A percentile compares a stretch with the other conserved stretches of the same genome.
Conservation (phyloP, 1,140 invertebrate genomes). For the Rhyzopertha dominica region DNA sequence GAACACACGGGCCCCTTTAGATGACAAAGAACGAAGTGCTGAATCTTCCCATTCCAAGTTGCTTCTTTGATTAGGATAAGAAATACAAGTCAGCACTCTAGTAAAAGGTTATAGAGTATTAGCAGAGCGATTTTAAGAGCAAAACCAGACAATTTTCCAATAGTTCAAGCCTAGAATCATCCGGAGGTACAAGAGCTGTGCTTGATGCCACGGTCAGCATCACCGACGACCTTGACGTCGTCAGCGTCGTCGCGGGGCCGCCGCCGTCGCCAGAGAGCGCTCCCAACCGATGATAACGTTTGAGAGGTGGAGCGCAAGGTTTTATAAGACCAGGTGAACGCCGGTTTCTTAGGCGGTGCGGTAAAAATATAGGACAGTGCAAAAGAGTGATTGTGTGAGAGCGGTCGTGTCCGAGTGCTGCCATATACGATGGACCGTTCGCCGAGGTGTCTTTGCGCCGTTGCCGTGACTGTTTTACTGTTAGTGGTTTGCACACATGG, state of each 20-base stretch:
- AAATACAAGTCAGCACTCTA: too few relatives aligned
- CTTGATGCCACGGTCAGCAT: too few relatives aligned
- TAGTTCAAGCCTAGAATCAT: too few relatives aligned
- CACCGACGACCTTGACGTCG: conserved; percentile 20
- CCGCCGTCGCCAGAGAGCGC: conserved; percentile 16
- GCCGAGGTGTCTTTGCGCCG: conserved; percentile 12
- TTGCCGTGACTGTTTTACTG: conserved; percentile 14
- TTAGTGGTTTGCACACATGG: conserved; percentile 17
- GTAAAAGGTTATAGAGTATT: too few relatives aligned
- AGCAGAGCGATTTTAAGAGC: too few relatives aligned
- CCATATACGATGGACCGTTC: conserved; percentile 9
- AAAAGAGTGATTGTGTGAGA: conserved; percentile 25
- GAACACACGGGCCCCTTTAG: too few relatives aligned
- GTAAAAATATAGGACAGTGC: conserved; percentile 32
- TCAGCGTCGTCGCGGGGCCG: neutral
- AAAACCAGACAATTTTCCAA: too few relatives aligned
- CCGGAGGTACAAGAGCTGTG: too few relatives aligned
- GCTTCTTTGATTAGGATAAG: too few relatives aligned
- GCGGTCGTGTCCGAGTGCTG: conserved; percentile 7
- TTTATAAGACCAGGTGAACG: conserved; percentile 31
- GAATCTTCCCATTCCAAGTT: too few relatives aligned
- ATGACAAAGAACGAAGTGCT: too few relatives aligned
- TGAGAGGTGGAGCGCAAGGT: conserved; percentile 29
- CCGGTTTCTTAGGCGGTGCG: conserved; percentile 18
- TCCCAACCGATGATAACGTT: conserved; percentile 13